Evolutionary conservation across 37 sponge, comb jelly and placozoan genomes (phyloP), one percentile per base, ranked within the genome.

Genomic region (Cliona cf. orientalis): DNA sequence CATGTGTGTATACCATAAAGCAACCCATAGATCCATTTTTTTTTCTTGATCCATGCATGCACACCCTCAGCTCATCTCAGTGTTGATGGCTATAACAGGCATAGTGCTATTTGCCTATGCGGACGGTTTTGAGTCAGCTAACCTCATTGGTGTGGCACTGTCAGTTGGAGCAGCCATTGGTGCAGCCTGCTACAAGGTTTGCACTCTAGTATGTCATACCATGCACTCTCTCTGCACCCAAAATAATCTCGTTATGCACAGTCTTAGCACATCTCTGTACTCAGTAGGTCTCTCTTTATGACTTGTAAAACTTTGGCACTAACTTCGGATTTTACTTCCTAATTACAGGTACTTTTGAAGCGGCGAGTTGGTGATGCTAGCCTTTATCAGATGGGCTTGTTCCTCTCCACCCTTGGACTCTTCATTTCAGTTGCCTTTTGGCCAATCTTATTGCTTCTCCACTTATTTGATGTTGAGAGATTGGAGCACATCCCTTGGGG

Each of bases 151-250:
- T 19, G 82, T 91, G 19, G n/a, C 75, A 3, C 75, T 96, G 9
- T 84, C 94, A 53, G 62, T 96, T 17, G 85, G 80, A 25, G 76
- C 91, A 49, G 91, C 94, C 55, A 69, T 96, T 46, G 96, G 94
- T 26, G 94, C 94, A 57, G 93, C 95, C 28, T n/a, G 83, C 5
- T 96, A 96, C 72, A 96, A 96, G 74, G 95, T 91, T 46, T 33
- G 42, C 21, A 49, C 11, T 11, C 55, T 11, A 11, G 17, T 49
- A 49, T 49, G 55, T 11, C 17, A 17, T 49, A 11, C 11, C 17
- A 19, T 49, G 17, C 17, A 19, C 55, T 49, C 55, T 49, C 55
- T 17, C n/a, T n/a, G n/a, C n/a, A n/a, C n/a, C n/a, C n/a, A n/a
- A 44, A 70, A 22, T 6, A 42, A 40, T 4, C 64, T 28, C 23